These are phyloP conservation scores for Rhipidura dahli DNA, from an alignment of 2,113 vertebrate genomes.

Conservation along the genomic window DNA sequence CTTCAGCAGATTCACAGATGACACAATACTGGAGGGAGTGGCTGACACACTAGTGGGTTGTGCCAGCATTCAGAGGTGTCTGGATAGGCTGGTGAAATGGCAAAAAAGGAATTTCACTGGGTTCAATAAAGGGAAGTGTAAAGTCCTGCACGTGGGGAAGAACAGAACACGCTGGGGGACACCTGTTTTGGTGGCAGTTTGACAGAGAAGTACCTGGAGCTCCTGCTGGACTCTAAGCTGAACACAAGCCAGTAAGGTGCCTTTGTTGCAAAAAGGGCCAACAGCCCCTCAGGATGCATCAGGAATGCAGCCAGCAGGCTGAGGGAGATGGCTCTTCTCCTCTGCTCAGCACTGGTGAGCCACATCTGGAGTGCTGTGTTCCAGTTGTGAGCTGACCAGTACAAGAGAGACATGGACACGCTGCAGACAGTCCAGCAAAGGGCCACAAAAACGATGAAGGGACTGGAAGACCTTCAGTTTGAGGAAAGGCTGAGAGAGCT, in stretches of 20 bases:
- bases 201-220: not conserved
- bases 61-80: not conserved
- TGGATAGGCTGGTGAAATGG: not conserved
- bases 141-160: not conserved
- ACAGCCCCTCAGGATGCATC: not conserved
- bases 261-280: not conserved
- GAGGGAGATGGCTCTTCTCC: not conserved
- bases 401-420: not conserved
- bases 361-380: not conserved
- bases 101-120: not conserved
- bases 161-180: not conserved
- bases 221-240: not conserved
- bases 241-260: not conserved
- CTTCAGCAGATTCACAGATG: not conserved
- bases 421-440: not conserved
- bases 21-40: not conserved
- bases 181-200: not conserved
- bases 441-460: not conserved
- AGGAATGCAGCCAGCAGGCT: not conserved
- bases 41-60: not conserved
- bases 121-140: not conserved
- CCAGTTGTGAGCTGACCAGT: not conserved
- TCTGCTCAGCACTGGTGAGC: not conserved
- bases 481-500: not conserved
- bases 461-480: not conserved